phyloP scores from a whole-genome alignment of 2,888 invertebrate genomes.

The Sylvicola fuscatus region DNA sequence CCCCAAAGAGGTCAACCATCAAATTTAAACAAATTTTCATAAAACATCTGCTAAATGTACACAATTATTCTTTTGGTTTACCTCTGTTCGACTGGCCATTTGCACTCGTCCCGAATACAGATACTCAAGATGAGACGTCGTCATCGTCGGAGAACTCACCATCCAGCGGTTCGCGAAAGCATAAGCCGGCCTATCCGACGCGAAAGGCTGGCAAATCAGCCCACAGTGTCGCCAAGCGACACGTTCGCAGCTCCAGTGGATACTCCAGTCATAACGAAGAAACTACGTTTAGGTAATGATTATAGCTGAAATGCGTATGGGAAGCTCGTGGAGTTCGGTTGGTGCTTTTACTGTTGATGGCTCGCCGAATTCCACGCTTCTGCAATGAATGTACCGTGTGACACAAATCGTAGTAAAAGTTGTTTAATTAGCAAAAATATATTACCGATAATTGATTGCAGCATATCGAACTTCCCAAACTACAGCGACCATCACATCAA shows the following conservation, averaged over 20 bases:
- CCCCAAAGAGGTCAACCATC: constrained; percentile 20
- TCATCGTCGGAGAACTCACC: constrained; percentile 61
- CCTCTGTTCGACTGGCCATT: too few species aligned
- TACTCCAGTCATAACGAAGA: constrained; percentile 72
- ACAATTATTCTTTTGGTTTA: too few species aligned
- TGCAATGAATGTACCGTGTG: too few species aligned
- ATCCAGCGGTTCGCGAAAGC: constrained; percentile 42
- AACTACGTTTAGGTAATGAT: constrained; percentile 47
- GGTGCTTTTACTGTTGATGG: too few species aligned
- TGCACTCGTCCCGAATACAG: constrained; percentile 21
- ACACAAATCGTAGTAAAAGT: too few species aligned
- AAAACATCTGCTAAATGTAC: not conserved
- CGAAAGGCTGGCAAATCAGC: constrained; percentile 40
- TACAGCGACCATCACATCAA: constrained; percentile 51
- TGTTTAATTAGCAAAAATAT: too few species aligned
- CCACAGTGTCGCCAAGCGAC: constrained; percentile 38
- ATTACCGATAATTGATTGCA: constrained; percentile 17
- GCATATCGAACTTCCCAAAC: constrained; percentile 59
- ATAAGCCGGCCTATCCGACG: constrained; percentile 48
- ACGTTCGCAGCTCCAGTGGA: constrained; percentile 58
- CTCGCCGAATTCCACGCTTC: too few species aligned
- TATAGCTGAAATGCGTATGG: constrained; percentile 1
- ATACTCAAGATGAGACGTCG: constrained; percentile 54
- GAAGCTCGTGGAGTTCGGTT: not conserved
- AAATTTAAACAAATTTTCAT: too few species aligned